Evolutionary conservation across 2,797 vertebrate species (phyloP).

Genomic region (Apogon talboti): DNA sequence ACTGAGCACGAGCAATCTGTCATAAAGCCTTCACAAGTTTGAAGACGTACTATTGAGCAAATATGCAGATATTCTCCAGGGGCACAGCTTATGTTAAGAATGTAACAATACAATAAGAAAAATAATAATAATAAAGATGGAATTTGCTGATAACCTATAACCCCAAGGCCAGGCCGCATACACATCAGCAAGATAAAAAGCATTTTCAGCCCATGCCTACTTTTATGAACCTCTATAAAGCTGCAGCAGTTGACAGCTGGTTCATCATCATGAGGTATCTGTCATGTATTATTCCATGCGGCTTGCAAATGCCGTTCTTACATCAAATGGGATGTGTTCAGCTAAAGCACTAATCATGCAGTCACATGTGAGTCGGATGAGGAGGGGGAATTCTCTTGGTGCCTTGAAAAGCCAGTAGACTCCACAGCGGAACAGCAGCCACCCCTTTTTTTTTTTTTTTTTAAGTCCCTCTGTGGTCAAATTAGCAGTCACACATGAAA

Average conservation of each 20-base stretch:
- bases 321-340: constrained; percentile 54
- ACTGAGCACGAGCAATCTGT: constrained; percentile 20
- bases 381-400: constrained; percentile 38
- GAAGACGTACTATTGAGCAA: constrained; percentile 1
- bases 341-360: constrained; percentile 46
- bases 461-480: constrained; percentile 63
- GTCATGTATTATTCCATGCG: constrained; percentile 73
- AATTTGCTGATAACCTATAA: neutral
- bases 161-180: no score
- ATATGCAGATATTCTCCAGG: neutral
- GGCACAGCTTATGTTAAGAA: constrained; percentile 9
- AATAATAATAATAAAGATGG: neutral
- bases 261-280: constrained; percentile 25
- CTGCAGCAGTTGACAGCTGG: constrained; percentile 13
- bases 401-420: constrained; percentile 43
- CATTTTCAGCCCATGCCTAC: constrained; percentile 1
- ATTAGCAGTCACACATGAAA: constrained; percentile 57
- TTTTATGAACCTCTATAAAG: constrained; percentile 13
- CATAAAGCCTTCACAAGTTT: neutral
- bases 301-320: constrained; percentile 58
- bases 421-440: constrained; percentile 42
- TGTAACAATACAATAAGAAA: neutral
- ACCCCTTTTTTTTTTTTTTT: constrained; percentile 3
- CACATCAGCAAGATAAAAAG: neutral
- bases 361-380: constrained; percentile 12